Evolutionary conservation across 2,797 vertebrate genomes (phyloP), one percentile per base, ranked within the genome.

Genomic region (Knipowitschia caucasica): DNA sequence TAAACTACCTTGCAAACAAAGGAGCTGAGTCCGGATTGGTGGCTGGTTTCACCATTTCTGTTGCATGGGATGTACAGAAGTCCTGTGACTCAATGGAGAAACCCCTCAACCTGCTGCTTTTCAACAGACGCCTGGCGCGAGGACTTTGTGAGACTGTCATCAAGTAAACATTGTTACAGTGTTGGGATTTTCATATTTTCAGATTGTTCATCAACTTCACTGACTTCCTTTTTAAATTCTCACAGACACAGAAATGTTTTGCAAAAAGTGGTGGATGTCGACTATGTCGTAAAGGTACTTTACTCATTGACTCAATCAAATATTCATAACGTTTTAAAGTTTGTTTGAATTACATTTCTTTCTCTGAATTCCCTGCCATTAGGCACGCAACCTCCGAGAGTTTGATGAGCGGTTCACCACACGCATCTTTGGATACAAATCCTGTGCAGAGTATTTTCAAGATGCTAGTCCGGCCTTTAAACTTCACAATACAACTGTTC

Each of bases 391-490:
- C 0, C 85, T 94, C 66, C 86, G 86, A 1, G 89, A 95, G 55
- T 91, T 93, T 49, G 93, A 94, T 2, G 91, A 93, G 43, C 90
- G 88, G 51, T 93, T 69, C 12, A 93, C 93, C 0, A 65, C 88
- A 0, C 62, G 84, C 15, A 71, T 87, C 59, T 94, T 93, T 17
- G 93, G 92, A 1, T 94, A 92, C 57, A 59, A 80, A 39, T 84
- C 92, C 0, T 92, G 88, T 17, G 6, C 20, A 0, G 85, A 92
- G 3, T 94, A 93, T 69, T 93, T 94, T 30, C 63, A 4, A 0
- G 88, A 89, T 0, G 86, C 91, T 55, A 94, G 92, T 47, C 93
- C 93, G 0, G 62, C 64, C 50, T 67, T 53, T 59, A 91, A 88
- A 40, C 85, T 92, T 9, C 81, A 72, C n/a, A 59, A 59, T 0